Evolutionary conservation across 2,888 invertebrate species (phyloP), one percentile per base, ranked within the genome.

Genomic region (Zeuzera pyrina): DNA sequence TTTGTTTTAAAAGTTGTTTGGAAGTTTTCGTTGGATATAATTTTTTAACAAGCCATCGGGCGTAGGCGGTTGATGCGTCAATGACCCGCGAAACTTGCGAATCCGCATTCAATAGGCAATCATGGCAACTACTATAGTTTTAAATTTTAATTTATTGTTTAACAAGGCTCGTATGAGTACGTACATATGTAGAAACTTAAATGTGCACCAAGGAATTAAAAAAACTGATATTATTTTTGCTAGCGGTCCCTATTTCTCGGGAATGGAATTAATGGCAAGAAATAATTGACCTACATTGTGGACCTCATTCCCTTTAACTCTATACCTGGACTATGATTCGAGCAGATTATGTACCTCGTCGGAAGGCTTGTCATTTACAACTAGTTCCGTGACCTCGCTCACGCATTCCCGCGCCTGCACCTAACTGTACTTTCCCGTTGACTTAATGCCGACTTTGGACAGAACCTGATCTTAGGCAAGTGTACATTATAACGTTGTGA

Each of bases 321-420:
- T n/a, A 3, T 28, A 38, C 41, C 32, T 43, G 37, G 39, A 39
- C 41, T 41, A 58, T 62, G 62, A 68, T 66, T 62, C 55, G 53
- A 66, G 61, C 60, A 65, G 55, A 67, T 64, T 55, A 55, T 62
- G 61, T 68, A 71, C 65, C 65, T 76, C 68, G 61, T 69, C 63
- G 65, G 67, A 70, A 74, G 70, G 67, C 71, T 71, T 77, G 81
- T 81, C 77, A 79, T 76, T 76, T 72, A 79, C 79, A 76, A 83
- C 79, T 81, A 83, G 83, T 79, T 83, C 78, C 70, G 81, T 83
- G 83, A 83, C 83, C 83, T 83, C 83, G 83, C 83, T 78, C 76
- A 83, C 81, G 77, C 83, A 81, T 83, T 79, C 83, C 79, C 78
- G 74, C 77, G 83, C 77, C 65, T 81, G 83, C 78, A 78, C 66